Evolutionary conservation across 2,113 vertebrate species (phyloP).

Genomic region (Mus musculus): GRCm39 chr13:92148001-92148500

Average conservation of each 20-base stretch:
- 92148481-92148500: not conserved
- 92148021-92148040: constrained; percentile 38
- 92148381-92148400: not conserved
- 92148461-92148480: not conserved
- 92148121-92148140: not conserved
- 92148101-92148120: constrained; percentile 38
- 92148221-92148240: not conserved
- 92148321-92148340: not conserved
- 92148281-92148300: not conserved
- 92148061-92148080: constrained; percentile 57
- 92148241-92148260: not conserved
- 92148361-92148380: not conserved
- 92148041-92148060: not conserved
- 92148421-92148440: not conserved
- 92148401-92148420: not conserved
- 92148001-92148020: not conserved
- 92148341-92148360: not conserved
- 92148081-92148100: not conserved
- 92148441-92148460: not conserved
- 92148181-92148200: not conserved
- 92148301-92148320: not conserved
- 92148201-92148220: not conserved
- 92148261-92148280: not conserved
- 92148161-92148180: not conserved
- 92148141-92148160: constrained; percentile 28